Percentiles rank a stretch among this genome's conserved stretches.
Conservation (phyloP, 2,888 invertebrate genomes). For the Ichneumoninae sp. region DNA sequence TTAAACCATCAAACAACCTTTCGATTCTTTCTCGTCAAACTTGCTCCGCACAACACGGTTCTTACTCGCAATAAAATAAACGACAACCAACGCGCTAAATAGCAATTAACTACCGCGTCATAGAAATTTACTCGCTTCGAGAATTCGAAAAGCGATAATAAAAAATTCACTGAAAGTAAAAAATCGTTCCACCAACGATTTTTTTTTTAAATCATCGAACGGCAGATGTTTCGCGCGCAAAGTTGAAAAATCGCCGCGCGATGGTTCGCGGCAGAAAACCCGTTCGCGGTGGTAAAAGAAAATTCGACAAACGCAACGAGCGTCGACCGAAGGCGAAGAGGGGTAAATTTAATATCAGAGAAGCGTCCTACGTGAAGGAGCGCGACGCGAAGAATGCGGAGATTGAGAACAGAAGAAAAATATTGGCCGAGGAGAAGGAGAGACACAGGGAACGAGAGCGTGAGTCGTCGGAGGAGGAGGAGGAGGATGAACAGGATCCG, state of each 20-base stretch:
- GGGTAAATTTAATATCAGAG: slow-evolving; percentile 79
- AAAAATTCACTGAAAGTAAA: background rate
- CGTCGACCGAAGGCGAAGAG: slow-evolving; percentile 75
- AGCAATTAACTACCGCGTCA: background rate
- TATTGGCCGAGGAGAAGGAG: slow-evolving; percentile 84
- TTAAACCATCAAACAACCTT: background rate
- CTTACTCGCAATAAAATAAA: background rate
- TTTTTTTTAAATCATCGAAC: background rate
- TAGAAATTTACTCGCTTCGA: background rate
- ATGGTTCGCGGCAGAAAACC: slow-evolving; percentile 77
- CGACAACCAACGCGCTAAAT: background rate
- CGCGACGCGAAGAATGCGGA: slow-evolving; percentile 78
- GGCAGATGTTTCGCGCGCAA: background rate
- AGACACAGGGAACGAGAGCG: slow-evolving; percentile 84
- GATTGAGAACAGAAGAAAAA: slow-evolving; percentile 79
- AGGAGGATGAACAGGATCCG: slow-evolving; percentile 85
- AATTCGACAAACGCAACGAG: slow-evolving; percentile 71
- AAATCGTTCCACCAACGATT: background rate
- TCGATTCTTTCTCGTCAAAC: background rate
- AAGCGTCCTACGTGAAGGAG: slow-evolving; percentile 79
- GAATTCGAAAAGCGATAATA: background rate
- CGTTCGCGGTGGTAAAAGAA: slow-evolving; percentile 76
- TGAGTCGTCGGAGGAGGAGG: slow-evolving; percentile 85
- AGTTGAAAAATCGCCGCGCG: background rate
- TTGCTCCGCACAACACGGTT: background rate